Evolutionary conservation across 2,888 invertebrate species (phyloP).

Genomic region (Leptothorax acervorum): DNA sequence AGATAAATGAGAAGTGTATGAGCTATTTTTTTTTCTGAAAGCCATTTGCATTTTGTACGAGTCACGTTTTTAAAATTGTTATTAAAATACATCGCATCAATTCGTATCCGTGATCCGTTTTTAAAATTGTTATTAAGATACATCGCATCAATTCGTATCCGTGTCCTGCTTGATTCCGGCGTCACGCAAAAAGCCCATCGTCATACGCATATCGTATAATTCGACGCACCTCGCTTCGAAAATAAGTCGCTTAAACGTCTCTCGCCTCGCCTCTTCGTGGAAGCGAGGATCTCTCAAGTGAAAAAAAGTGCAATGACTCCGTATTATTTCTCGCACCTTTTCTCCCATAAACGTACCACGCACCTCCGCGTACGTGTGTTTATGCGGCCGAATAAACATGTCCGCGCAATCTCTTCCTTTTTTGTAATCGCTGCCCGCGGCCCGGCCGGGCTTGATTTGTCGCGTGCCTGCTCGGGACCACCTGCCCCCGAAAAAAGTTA

Average conservation of each 20-base stretch:
- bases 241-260: conserved; percentile 5
- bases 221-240: conserved; percentile 39
- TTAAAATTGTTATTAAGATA: conserved; percentile 27
- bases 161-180: conserved; percentile 16
- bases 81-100: conserved; percentile 31
- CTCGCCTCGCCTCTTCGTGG: neutral
- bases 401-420: conserved; percentile 52
- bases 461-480: conserved; percentile 81
- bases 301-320: conserved; percentile 37
- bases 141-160: conserved; percentile 9
- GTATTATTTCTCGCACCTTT: conserved; percentile 55
- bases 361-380: conserved; percentile 15
- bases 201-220: conserved; percentile 32
- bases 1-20: neutral
- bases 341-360: neutral
- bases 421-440: conserved; percentile 60
- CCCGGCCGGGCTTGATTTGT: conserved; percentile 80
- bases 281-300: neutral
- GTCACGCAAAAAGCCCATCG: conserved; percentile 27
- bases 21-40: neutral
- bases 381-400: conserved; percentile 50
- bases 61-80: conserved; percentile 16
- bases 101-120: neutral
- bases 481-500: conserved; percentile 81
- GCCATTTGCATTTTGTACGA: neutral